Percentiles rank a stretch among this genome's conserved stretches.
Conservation (phyloP, 1,140 invertebrate species). For the Rhopalosiphum padi region DNA sequence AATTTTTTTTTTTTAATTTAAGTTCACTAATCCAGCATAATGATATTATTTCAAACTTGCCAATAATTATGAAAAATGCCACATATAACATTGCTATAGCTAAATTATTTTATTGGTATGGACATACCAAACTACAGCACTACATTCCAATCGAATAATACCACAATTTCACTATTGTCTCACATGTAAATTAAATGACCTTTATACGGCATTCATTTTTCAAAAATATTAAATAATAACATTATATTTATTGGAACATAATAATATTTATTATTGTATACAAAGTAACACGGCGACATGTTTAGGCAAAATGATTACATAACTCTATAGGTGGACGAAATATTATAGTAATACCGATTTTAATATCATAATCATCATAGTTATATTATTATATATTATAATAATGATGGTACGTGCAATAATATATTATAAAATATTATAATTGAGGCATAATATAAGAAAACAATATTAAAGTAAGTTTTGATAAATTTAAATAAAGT, state of each 20-base stretch:
- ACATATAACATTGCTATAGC: background rate
- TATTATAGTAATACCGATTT: background rate
- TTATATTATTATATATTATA: background rate
- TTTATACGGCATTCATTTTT: background rate
- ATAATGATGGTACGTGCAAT: background rate
- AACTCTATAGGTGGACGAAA: background rate
- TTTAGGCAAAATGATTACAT: background rate
- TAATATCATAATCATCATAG: background rate
- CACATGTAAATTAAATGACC: background rate
- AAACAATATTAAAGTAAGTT: background rate
- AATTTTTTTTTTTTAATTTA: too few species aligned
- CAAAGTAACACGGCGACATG: background rate
- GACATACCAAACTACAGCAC: background rate
- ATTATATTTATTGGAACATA: too few species aligned
- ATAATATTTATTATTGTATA: background rate
- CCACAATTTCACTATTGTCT: background rate
- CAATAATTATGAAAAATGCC: background rate
- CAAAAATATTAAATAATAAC: background rate
- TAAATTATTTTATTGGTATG: background rate
- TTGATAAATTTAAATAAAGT: background rate
- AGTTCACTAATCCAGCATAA: background rate
- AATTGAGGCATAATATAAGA: background rate
- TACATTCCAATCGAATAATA: background rate
- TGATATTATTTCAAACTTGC: background rate
- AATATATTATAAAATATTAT: background rate